Base-by-base conservation (phyloP, 1,140 invertebrate species). In the Rhysida immarginata region DNA sequence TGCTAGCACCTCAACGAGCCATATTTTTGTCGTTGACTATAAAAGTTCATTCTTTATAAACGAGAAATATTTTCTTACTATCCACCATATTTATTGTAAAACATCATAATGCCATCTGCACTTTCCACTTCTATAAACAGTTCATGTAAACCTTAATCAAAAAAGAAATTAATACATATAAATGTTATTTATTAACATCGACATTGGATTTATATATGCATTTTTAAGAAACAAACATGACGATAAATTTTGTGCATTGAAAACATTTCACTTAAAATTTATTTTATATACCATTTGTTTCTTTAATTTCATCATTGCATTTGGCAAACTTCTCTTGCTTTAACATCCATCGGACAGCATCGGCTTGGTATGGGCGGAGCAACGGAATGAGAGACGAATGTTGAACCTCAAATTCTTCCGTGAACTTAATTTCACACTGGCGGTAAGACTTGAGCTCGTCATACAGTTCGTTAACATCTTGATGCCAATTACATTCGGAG, bases 341-440 rank as follows among this genome's bases (percentile, higher is more conserved):
- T 1, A 85, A 59, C 81, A 87, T 84, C 84, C 84, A 87, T 27
- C 63, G 61, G 0, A 86, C 79, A 46, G 81, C 81, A 35, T 73
- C 60, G 60, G 71, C 65, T 66, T 86, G 84, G 66, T 86, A 86
- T 3, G 72, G 70, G 54, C 83, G 67, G n/a, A 86, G 65, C 44
- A 54, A 59, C 8, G 76, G 76, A 26, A 71, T 66, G 20, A 79
- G 60, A 59, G 60, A 64, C 20, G 74, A 71, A 60, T 80, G 75
- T 65, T 80, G 77, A 57, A 71, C 59, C n/a, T 67, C 54, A 0
- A 62, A 24, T 27, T 2, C 13, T n/a, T n/a, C n/a, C n/a, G n/a
- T n/a, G n/a, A n/a, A n/a, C n/a, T n/a, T n/a, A n/a, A n/a, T n/a
- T n/a, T n/a, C n/a, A n/a, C n/a, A n/a, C n/a, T n/a, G n/a, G n/a